phyloP scores from a whole-genome alignment of 2,113 vertebrate genomes.

The Brienomyrus longianalis region DNA sequence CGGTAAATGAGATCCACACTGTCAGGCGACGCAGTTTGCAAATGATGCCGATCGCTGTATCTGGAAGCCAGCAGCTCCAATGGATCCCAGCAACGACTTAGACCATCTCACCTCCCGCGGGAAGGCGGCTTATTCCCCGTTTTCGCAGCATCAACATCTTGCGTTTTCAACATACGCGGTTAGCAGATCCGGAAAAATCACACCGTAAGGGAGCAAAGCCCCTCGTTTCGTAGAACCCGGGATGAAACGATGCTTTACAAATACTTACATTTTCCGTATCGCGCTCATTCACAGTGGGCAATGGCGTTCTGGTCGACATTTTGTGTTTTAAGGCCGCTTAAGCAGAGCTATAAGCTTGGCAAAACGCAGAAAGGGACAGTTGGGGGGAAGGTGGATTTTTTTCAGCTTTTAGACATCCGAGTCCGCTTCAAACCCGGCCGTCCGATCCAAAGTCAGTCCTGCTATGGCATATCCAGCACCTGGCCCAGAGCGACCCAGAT shows the following conservation, averaged over 20 bases:
- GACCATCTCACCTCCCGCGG: neutral
- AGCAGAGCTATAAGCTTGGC: constrained; percentile 31
- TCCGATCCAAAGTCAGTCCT: neutral
- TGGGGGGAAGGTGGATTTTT: neutral
- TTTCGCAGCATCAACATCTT: neutral
- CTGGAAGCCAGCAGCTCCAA: neutral
- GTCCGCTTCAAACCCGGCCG: neutral
- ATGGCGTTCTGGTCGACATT: constrained; percentile 81
- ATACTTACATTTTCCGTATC: constrained; percentile 78
- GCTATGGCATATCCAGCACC: neutral
- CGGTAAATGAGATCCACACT: neutral
- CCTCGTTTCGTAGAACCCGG: neutral
- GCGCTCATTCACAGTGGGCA: constrained; percentile 80
- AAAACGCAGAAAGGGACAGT: neutral
- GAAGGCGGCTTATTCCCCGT: neutral
- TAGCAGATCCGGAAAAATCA: neutral
- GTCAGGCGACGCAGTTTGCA: neutral
- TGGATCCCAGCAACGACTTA: neutral
- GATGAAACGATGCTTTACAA: neutral
- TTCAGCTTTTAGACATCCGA: constrained; percentile 1
- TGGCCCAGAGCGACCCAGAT: neutral
- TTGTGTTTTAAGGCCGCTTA: constrained; percentile 51
- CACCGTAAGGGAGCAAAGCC: neutral
- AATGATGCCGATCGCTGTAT: neutral
- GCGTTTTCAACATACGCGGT: neutral